A percentile compares a stretch with the other conserved stretches of the same genome.
These are phyloP conservation scores for Conus ventricosus DNA, from an alignment of 1,140 invertebrate species.

Conservation along the genomic window DNA sequence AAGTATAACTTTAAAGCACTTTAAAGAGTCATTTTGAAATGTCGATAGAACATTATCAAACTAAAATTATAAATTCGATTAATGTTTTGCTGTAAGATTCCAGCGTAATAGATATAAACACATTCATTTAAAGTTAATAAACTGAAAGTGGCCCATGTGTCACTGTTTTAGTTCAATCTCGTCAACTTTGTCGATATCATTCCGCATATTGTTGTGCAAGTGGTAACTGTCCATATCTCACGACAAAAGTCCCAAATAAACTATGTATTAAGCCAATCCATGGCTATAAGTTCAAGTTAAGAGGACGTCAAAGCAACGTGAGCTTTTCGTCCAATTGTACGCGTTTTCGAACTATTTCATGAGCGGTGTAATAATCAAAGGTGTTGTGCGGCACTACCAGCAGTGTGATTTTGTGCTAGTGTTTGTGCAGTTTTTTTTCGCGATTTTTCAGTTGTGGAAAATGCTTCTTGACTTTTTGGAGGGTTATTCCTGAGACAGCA, in stretches of 20 bases:
- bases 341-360: constrained; percentile 10
- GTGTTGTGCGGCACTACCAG: constrained; percentile 56
- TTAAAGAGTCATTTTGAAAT: no score
- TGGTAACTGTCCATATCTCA: no score
- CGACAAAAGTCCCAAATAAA: no score
- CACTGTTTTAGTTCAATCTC: background rate
- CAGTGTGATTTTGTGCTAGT: constrained; percentile 40
- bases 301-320: no score
- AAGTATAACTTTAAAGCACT: no score
- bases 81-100: no score
- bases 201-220: background rate
- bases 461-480: constrained; percentile 29
- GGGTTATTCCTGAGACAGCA: background rate
- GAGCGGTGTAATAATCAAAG: constrained; percentile 28
- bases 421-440: constrained; percentile 26
- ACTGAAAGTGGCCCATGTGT: constrained; percentile 2
- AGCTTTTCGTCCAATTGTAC: background rate
- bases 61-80: no score
- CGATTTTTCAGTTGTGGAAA: constrained; percentile 42
- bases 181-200: background rate
- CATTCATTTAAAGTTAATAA: background rate
- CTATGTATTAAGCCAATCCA: no score
- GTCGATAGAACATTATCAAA: no score
- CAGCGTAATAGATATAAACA: no score
- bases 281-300: no score